Evolutionary conservation across 2,797 vertebrate genomes (phyloP).

Genomic region (Remorina albescens): DNA sequence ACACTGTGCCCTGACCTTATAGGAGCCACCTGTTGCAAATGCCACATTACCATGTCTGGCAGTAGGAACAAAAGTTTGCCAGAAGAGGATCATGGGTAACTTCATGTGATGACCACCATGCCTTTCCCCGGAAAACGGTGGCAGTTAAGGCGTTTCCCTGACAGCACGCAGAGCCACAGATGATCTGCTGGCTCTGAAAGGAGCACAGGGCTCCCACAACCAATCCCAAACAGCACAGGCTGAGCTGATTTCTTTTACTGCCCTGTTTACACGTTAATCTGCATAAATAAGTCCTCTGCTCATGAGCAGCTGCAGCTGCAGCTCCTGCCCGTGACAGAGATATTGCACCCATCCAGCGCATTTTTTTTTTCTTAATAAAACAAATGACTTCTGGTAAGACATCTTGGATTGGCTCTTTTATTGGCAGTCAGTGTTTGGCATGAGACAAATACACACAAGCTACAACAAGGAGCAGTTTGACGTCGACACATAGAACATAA

Average conservation of each 20-base stretch:
- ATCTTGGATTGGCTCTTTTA: constrained; percentile 66
- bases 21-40: constrained; percentile 78
- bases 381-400: constrained; percentile 25
- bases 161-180: constrained; percentile 39
- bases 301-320: constrained; percentile 30
- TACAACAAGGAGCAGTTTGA: constrained; percentile 63
- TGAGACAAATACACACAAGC: constrained; percentile 65
- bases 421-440: constrained; percentile 76
- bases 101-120: constrained; percentile 39
- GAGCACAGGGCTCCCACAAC: constrained; percentile 18
- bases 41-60: constrained; percentile 80
- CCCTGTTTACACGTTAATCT: constrained; percentile 52
- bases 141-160: constrained; percentile 51
- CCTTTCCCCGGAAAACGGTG: constrained; percentile 25
- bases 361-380: constrained; percentile 25
- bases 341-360: not conserved
- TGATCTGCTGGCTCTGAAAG: constrained; percentile 49
- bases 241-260: constrained; percentile 30
- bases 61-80: constrained; percentile 60
- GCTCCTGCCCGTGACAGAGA: constrained; percentile 38
- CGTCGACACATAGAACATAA: constrained; percentile 58
- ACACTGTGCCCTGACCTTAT: constrained; percentile 79
- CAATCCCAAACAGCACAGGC: constrained; percentile 32
- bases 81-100: constrained; percentile 60
- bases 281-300: constrained; percentile 40